Evolutionary conservation across 2,113 vertebrate species (phyloP).

Genomic region (Psilopogon haemacephalus): DNA sequence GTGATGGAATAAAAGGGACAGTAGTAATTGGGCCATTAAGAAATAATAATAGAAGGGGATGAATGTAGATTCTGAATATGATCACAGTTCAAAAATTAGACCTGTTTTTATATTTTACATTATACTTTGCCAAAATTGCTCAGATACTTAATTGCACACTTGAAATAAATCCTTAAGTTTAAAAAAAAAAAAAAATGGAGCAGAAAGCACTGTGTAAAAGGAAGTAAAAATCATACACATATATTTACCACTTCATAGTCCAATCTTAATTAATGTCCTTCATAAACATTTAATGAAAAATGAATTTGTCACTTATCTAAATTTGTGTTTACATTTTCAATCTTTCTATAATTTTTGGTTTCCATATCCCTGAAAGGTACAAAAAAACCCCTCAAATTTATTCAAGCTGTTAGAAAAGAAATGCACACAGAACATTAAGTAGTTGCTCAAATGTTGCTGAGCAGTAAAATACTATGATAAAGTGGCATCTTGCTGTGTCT

Average conservation of each 20-base stretch:
- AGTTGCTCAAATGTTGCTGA: constrained; percentile 79
- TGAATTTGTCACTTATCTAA: constrained; percentile 74
- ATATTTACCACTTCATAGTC: constrained; percentile 23
- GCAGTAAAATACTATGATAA: constrained; percentile 81
- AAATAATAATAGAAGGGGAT: not conserved
- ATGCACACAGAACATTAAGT: constrained; percentile 74
- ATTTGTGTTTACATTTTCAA: constrained; percentile 71
- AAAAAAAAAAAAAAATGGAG: not conserved
- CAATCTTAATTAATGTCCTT: constrained; percentile 66
- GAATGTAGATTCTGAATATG: not conserved
- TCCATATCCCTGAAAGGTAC: constrained; percentile 70
- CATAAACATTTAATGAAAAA: constrained; percentile 77
- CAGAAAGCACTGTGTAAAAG: not conserved
- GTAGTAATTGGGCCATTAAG: not conserved
- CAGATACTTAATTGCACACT: not conserved
- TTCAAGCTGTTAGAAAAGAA: constrained; percentile 73
- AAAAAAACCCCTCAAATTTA: constrained; percentile 71
- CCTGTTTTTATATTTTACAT: not conserved
- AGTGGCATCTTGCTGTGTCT: constrained; percentile 80
- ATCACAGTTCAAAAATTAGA: not conserved
- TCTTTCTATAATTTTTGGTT: constrained; percentile 52
- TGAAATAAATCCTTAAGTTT: not conserved
- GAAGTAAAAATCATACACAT: not conserved
- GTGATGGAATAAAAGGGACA: not conserved
- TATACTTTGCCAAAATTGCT: not conserved